These are phyloP conservation scores for Drosophila rellima DNA, from an alignment of 2,888 invertebrate genomes.

Conservation along the genomic window DNA sequence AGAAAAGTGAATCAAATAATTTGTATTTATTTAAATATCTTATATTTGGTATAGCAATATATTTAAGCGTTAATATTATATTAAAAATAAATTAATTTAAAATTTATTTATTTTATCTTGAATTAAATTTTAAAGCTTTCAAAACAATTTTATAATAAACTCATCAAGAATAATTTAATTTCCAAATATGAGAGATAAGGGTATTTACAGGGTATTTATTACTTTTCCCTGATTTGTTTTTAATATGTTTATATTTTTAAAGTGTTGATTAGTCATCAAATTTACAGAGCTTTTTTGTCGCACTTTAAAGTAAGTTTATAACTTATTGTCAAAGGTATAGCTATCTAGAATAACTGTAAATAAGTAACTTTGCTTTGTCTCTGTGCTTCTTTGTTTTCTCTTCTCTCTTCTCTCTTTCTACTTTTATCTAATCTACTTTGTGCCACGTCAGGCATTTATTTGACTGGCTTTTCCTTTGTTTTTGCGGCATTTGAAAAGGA, in stretches of 20 bases:
- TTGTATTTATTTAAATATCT: too few relatives aligned
- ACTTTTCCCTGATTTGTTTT: background rate
- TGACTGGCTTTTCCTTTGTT: constrained; percentile 40
- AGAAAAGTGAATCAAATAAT: too few relatives aligned
- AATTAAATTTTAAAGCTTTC: too few relatives aligned
- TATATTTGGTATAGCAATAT: too few relatives aligned
- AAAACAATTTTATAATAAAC: too few relatives aligned
- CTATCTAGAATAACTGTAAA: constrained; percentile 15
- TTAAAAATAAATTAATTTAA: too few relatives aligned
- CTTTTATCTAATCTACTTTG: constrained; percentile 37
- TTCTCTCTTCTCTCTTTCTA: background rate
- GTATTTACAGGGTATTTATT: background rate
- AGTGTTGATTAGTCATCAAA: constrained; percentile 1
- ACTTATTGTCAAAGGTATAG: background rate
- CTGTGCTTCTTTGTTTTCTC: background rate
- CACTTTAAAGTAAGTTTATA: background rate
- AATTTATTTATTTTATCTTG: too few relatives aligned
- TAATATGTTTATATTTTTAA: too few relatives aligned
- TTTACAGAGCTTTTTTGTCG: background rate
- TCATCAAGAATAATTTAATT: background rate
- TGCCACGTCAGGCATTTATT: constrained; percentile 30
- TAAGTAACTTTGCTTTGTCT: background rate
- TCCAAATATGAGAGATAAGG: background rate
- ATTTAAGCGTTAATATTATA: too few relatives aligned
- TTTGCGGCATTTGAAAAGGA: constrained; percentile 57